phyloP scores from a whole-genome alignment of 2,888 invertebrate species.

The Adelognathus sp. region DNA sequence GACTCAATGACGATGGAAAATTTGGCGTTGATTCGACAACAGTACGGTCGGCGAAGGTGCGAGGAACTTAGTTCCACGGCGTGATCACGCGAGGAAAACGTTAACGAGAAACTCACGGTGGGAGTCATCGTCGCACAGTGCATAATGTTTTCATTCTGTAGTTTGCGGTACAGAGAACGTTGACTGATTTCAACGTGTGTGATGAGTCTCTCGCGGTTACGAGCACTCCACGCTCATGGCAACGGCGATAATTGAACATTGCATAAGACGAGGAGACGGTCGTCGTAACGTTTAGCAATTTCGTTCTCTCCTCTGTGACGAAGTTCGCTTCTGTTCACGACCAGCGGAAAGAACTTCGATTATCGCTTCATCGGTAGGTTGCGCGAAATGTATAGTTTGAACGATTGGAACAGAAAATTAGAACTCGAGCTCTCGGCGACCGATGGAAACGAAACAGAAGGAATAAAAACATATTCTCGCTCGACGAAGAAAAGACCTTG shows the following conservation, averaged over 20 bases:
- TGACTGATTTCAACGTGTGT: background rate
- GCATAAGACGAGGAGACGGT: slow-evolving; percentile 60
- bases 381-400: background rate
- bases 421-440: background rate
- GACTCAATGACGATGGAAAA: slow-evolving; percentile 13
- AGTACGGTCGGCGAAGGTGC: background rate
- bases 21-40: background rate
- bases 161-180: background rate
- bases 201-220: background rate
- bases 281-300: slow-evolving; percentile 65
- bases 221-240: slow-evolving; percentile 15
- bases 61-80: background rate
- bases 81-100: background rate
- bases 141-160: background rate
- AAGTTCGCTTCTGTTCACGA: background rate
- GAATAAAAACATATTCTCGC: background rate
- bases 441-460: background rate
- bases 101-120: background rate
- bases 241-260: slow-evolving; percentile 52
- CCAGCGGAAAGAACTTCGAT: background rate
- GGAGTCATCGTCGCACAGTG: background rate
- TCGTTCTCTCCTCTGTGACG: background rate
- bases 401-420: slow-evolving; percentile 13
- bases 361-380: background rate
- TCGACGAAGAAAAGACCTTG: slow-evolving; percentile 27